phyloP scores from a whole-genome alignment of 1,140 invertebrate genomes.

The Diorhabda carinulata region DNA sequence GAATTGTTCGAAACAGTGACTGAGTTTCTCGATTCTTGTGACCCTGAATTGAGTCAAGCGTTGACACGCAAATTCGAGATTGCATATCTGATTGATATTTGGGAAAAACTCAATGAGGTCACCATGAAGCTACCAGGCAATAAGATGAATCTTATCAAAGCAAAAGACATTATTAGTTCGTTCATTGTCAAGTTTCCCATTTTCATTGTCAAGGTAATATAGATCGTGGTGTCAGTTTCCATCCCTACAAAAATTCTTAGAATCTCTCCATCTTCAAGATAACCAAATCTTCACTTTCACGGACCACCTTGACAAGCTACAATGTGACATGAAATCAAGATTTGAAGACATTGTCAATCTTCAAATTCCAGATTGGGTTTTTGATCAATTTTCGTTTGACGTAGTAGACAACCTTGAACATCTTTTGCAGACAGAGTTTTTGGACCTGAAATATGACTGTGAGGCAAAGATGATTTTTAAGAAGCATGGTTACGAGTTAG shows the following conservation, averaged over 20 bases:
- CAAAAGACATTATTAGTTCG: conserved; percentile 43
- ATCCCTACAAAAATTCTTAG: background rate
- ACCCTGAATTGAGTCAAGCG: no score
- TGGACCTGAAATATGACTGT: conserved; percentile 4
- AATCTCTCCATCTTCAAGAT: background rate
- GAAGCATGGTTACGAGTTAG: conserved; percentile 6
- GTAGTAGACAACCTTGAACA: background rate
- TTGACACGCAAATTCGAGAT: no score
- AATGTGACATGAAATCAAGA: background rate
- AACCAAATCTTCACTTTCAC: background rate
- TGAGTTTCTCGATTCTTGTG: conserved; percentile 19
- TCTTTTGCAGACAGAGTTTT: conserved; percentile 10
- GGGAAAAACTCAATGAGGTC: no score
- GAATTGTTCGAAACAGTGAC: conserved; percentile 15
- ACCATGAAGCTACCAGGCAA: conserved; percentile 43
- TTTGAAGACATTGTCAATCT: background rate
- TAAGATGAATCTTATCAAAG: conserved; percentile 47
- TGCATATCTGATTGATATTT: no score
- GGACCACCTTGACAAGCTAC: background rate
- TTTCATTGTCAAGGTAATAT: conserved; percentile 44
- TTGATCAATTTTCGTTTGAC: conserved; percentile 4
- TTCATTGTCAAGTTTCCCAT: conserved; percentile 44
- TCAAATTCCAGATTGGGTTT: conserved; percentile 4
- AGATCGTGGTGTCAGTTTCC: conserved; percentile 41
- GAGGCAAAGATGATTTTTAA: conserved; percentile 2